Evolutionary conservation across 2,797 vertebrate species (phyloP).

Genomic region (Lagorchestes hirsutus): DNA sequence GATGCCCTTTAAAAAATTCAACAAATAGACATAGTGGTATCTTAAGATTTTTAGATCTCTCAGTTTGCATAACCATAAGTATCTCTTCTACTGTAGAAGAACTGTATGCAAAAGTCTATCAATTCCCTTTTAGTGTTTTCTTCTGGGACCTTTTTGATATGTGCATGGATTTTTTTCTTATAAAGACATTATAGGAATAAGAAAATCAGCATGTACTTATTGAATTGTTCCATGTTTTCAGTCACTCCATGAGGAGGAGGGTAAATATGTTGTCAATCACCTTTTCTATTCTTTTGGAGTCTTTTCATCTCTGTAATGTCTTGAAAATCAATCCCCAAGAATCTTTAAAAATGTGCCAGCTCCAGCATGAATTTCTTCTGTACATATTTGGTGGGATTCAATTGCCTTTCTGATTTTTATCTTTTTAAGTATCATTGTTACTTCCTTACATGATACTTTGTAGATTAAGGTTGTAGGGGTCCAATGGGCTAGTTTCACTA

Average conservation of each 20-base stretch:
- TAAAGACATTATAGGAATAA: not conserved
- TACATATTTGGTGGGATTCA: not conserved
- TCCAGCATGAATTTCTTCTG: not conserved
- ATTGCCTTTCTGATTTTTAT: not conserved
- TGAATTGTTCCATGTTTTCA: constrained; percentile 6
- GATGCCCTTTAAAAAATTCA: not conserved
- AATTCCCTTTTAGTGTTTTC: not conserved
- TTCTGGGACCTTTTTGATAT: not conserved
- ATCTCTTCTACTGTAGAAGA: not conserved
- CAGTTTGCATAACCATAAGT: not conserved
- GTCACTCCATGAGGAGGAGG: not conserved
- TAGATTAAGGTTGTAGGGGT: not conserved
- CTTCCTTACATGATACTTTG: not conserved
- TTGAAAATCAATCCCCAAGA: not conserved
- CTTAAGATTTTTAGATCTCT: not conserved
- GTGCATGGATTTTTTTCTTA: not conserved
- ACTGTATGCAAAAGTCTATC: not conserved
- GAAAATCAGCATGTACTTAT: not conserved
- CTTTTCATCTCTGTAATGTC: not conserved
- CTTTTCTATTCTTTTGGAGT: not conserved
- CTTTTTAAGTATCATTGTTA: not conserved
- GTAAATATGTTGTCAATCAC: not conserved
- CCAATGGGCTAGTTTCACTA: not conserved
- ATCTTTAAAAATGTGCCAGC: not conserved
- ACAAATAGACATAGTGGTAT: not conserved